Percentiles rank a stretch among this genome's conserved stretches.
Evolutionary conservation across 2,888 invertebrate genomes (phyloP).

Genomic region (Nephrotoma guestfalica): DNA sequence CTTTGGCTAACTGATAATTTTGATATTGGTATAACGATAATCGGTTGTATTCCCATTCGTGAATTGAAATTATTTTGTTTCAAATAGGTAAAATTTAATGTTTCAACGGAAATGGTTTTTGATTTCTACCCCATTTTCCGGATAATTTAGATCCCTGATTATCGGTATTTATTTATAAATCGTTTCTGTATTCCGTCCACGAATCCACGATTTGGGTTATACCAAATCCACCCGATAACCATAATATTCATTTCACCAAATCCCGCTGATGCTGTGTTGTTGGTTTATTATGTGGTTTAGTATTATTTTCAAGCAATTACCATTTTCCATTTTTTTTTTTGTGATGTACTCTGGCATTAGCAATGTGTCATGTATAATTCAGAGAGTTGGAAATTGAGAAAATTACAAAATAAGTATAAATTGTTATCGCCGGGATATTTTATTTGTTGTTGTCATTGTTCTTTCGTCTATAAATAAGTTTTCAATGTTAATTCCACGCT

Average conservation of each 20-base stretch:
- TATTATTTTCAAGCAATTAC: neutral
- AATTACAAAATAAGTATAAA: neutral
- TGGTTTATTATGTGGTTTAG: neutral
- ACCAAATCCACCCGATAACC: neutral
- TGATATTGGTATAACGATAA: no score
- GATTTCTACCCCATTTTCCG: no score
- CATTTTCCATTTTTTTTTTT: neutral
- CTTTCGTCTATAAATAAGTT: no score
- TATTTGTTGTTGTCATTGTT: neutral
- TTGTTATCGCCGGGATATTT: neutral
- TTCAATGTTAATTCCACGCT: neutral
- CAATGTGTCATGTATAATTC: neutral
- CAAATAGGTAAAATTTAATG: no score
- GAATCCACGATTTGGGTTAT: neutral
- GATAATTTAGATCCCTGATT: no score
- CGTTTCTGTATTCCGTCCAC: neutral
- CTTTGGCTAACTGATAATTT: accelerated
- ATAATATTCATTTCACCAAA: neutral
- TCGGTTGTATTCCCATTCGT: no score
- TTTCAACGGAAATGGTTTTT: no score
- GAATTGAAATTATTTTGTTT: no score
- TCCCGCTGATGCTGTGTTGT: neutral
- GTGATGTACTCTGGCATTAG: neutral
- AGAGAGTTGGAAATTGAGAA: neutral
- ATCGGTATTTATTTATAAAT: no score